Evolutionary conservation across 2,888 invertebrate genomes (phyloP), one percentile per base, ranked within the genome.

Genomic region (Synanthedon vespiformis): DNA sequence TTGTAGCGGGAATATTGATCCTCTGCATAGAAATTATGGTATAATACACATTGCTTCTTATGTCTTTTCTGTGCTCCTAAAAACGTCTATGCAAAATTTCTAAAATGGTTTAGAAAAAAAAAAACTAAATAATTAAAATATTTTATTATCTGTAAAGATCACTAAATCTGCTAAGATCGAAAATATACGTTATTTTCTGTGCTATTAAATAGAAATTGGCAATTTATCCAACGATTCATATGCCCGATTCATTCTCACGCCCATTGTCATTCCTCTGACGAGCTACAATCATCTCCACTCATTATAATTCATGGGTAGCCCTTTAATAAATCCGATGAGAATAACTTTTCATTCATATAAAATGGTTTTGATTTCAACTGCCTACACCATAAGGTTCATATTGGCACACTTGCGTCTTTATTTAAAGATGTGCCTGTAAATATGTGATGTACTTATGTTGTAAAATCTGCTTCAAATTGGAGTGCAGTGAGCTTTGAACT

Each of bases 381-480:
- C 44, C 14, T 13, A 44, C 13, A 13, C n/a, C n/a, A n/a, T 44
- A 44, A 8, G 5, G 8, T 13, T 44, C 44, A 44, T 44, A n/a
- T 44, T 44, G 4, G 44, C 2, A 13, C 14, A 13, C 6, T n/a
- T 0, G 14, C 6, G 3, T 14, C 14, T 12, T 44, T 44, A 44
- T 12, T 34, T 34, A 34, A 34, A 34, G 34, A 34, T 10, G n/a
- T 13, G 11, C n/a, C 1, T 44, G 4, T 44, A 44, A 14, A 44
- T 44, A 14, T 44, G 3, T 11, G 8, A 48, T 48, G 22, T 67
- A 5, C 1, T 4, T 5, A 22, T 22, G 70, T 74, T 34, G 70
- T 74, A 67, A 63, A 70, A 67, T 68, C 64, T 61, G 63, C 63
- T 69, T 73, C 66, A 71, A 74, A 77, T 76, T 75, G 68, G 71